These are phyloP conservation scores for Halcyon malimbica DNA, from an alignment of 2,113 vertebrate genomes.

Conservation along the genomic window DNA sequence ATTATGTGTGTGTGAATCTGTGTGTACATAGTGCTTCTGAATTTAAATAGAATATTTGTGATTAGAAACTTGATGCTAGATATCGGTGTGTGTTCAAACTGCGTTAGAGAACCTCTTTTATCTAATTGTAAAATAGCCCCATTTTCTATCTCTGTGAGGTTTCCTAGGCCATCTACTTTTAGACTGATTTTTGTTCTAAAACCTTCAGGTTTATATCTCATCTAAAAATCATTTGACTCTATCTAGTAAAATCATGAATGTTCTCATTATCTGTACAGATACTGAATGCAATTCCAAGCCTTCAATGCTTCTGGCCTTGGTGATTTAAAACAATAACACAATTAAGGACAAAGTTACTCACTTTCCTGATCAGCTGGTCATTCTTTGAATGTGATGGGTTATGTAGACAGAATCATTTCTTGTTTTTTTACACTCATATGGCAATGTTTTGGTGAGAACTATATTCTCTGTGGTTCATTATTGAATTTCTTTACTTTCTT, in stretches of 20 bases:
- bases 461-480: neutral
- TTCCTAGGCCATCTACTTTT: neutral
- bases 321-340: neutral
- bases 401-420: neutral
- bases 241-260: neutral
- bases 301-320: neutral
- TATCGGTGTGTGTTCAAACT: neutral
- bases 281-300: neutral
- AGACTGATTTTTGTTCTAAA: neutral
- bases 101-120: neutral
- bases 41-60: neutral
- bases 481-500: neutral
- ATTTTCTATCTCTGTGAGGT: neutral
- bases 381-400: neutral
- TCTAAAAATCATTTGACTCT: conserved; percentile 16
- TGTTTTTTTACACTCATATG: neutral
- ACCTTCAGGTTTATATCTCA: neutral
- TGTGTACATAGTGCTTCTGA: neutral
- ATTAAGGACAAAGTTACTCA: neutral
- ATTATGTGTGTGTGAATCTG: neutral
- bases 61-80: neutral
- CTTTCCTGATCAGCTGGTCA: neutral
- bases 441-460: neutral
- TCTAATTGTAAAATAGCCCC: neutral
- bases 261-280: conserved; percentile 20